Evolutionary conservation across 2,888 invertebrate species (phyloP).

Genomic region (Mechanitis messenoides): DNA sequence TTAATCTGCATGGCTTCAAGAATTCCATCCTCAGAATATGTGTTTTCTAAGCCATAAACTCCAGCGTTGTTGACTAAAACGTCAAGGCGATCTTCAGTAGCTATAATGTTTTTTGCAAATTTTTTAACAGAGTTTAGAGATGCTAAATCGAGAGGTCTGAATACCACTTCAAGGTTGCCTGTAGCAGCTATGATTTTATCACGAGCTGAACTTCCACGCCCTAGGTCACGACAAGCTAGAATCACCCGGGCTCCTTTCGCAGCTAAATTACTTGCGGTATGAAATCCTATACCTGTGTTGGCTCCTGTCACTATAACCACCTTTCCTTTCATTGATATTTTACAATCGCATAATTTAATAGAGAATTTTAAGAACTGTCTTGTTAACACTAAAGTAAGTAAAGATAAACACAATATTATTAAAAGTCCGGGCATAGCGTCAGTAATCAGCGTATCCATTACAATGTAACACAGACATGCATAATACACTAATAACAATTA

Average conservation of each 20-base stretch:
- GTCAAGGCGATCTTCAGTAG: slow-evolving; percentile 45
- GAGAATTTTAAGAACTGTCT: slow-evolving; percentile 11
- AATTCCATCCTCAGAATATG: slow-evolving; percentile 74
- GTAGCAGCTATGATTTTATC: slow-evolving; percentile 31
- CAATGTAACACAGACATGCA: no score
- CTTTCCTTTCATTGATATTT: slow-evolving; percentile 25
- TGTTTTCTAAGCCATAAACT: slow-evolving; percentile 23
- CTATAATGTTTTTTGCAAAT: slow-evolving; percentile 61
- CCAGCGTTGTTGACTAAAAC: slow-evolving; percentile 68
- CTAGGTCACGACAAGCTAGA: slow-evolving; percentile 46
- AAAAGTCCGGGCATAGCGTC: no score
- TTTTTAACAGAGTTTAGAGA: slow-evolving; percentile 46
- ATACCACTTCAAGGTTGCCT: slow-evolving; percentile 31
- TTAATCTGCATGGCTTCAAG: slow-evolving; percentile 72
- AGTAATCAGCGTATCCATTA: no score
- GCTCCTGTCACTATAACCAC: slow-evolving; percentile 33
- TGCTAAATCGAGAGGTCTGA: slow-evolving; percentile 37
- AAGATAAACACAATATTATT: no score
- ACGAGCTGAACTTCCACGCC: slow-evolving; percentile 35
- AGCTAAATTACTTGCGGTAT: slow-evolving; percentile 47
- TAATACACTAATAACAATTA: no score
- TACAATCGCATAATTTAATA: slow-evolving; percentile 16
- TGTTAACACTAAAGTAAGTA: no score
- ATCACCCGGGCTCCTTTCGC: slow-evolving; percentile 44
- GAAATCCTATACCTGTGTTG: slow-evolving; percentile 48